Percentiles rank a stretch among this genome's conserved stretches.
These are phyloP conservation scores for Distichodus sexfasciatus DNA, from an alignment of 2,797 vertebrate genomes.

Conservation along the genomic window DNA sequence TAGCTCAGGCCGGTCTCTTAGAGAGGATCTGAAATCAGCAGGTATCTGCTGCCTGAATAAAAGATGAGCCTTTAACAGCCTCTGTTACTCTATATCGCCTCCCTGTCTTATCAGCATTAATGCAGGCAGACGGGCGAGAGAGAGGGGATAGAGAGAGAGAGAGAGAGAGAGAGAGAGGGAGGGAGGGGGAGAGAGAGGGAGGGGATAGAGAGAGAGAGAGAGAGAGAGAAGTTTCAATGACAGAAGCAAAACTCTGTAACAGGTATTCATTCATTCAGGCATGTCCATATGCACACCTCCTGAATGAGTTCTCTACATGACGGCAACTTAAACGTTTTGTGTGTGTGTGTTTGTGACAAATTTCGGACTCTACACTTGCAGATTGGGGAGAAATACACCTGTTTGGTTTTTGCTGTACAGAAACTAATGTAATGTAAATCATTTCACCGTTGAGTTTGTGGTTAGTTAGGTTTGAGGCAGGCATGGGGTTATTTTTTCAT, in stretches of 20 bases:
- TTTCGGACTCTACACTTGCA: neutral
- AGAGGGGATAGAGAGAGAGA: neutral
- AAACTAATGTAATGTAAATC: no score
- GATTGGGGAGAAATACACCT: no score
- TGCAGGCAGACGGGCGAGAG: constrained; percentile 2
- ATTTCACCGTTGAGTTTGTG: no score
- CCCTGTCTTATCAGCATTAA: constrained; percentile 36
- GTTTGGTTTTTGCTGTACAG: no score
- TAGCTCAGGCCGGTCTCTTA: constrained; percentile 32
- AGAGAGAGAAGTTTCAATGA: constrained; percentile 27
- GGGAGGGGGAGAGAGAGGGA: neutral
- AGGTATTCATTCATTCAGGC: neutral
- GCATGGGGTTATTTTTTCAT: no score
- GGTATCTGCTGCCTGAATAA: constrained; percentile 47
- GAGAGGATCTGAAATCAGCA: constrained; percentile 44
- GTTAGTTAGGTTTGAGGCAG: no score
- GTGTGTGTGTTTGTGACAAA: neutral
- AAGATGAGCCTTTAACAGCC: constrained; percentile 46
- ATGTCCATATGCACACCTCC: neutral
- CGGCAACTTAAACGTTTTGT: neutral
- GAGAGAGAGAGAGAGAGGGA: neutral
- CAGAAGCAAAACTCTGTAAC: constrained; percentile 26
- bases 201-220: neutral
- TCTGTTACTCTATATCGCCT: constrained; percentile 27
- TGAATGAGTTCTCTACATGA: constrained; percentile 4